Evolutionary conservation across 92 coral and sea anemone genomes (phyloP), one percentile per base, ranked within the genome.

Genomic region (Siderastrea radians): DNA sequence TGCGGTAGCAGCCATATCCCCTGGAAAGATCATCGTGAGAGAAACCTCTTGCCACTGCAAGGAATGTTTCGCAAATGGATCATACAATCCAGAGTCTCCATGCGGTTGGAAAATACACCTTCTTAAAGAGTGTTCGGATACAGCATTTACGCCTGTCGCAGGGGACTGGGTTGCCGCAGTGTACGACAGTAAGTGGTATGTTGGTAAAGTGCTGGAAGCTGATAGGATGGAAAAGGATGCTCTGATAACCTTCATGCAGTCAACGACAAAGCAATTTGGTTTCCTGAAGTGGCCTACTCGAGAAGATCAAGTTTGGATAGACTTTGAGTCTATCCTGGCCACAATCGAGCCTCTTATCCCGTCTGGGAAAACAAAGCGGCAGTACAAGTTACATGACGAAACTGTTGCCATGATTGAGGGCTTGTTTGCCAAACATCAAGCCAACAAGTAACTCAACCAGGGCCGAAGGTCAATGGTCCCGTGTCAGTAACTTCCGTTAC

Each of bases 21-120:
- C 62, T 9, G 79, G 74, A 15, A 60, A 91, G 80, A 47, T 88
- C 72, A 76, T 50, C 45, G 86, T 76, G n/a, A 82, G 84, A 78
- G 53, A 76, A 68, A 88, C 92, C 45, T 91, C 84, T 17, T 88
- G 87, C 63, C 75, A 78, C 83, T 84, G 92, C 62, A 19, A 59
- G n/a, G 57, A 79, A 16, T 92, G 95, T 68, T 60, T 88, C 26
- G 79, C 64, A 13, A 68, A 82, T 50, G 81, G 64, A 7, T 57
- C 26, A 38, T 80, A 80, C 67, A 71, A 47, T 17, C 68, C 48
- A 1, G 53, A 67, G 4, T 77, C 51, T 7, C 54, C 83, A 0
- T 84, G 93, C 77, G 15, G 46, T 1, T 90, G 86, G 86, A 60
- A 66, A 12, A 6, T 16, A 49, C 77, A 69, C 45, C 19, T 69